These are phyloP conservation scores for Drosophila formosana DNA, from an alignment of 2,888 invertebrate species.

Conservation along the genomic window DNA sequence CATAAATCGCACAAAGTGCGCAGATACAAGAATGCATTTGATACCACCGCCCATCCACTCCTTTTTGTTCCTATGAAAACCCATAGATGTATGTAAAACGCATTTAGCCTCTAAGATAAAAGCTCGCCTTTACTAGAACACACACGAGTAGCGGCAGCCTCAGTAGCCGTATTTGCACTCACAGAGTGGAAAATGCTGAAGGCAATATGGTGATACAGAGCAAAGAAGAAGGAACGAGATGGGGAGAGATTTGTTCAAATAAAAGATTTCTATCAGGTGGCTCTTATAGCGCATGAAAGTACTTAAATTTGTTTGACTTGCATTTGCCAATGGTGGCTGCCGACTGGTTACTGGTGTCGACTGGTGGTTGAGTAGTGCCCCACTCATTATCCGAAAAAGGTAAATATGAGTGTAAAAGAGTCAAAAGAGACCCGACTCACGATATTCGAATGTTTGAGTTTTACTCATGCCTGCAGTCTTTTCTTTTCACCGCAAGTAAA, in stretches of 20 bases:
- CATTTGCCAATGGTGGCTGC: slow-evolving; percentile 44
- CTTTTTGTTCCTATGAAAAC: slow-evolving; percentile 5
- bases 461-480: slow-evolving; percentile 45
- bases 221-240: background rate
- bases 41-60: slow-evolving; percentile 10
- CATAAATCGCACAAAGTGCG: slow-evolving; percentile 78
- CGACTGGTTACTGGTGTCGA: slow-evolving; percentile 1
- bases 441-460: slow-evolving; percentile 37
- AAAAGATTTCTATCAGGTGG: slow-evolving; percentile 80
- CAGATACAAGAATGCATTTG: slow-evolving; percentile 68
- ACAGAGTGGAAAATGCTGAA: slow-evolving; percentile 26
- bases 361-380: slow-evolving; percentile 5
- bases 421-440: slow-evolving; percentile 23
- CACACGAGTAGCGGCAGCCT: slow-evolving; percentile 40
- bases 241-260: slow-evolving; percentile 55
- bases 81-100: slow-evolving; percentile 58
- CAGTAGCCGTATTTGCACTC: slow-evolving; percentile 31
- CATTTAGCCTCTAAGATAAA: slow-evolving; percentile 74
- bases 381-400: slow-evolving; percentile 58
- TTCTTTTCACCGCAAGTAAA: slow-evolving; percentile 19
- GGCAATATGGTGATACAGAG: slow-evolving; percentile 1
- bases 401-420: slow-evolving; percentile 28
- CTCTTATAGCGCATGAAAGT: slow-evolving; percentile 79
- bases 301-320: slow-evolving; percentile 80
- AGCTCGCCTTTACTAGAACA: slow-evolving; percentile 46